These are phyloP conservation scores for Callospermophilus lateralis DNA, from an alignment of 2,113 vertebrate species.

Conservation along the genomic window DNA sequence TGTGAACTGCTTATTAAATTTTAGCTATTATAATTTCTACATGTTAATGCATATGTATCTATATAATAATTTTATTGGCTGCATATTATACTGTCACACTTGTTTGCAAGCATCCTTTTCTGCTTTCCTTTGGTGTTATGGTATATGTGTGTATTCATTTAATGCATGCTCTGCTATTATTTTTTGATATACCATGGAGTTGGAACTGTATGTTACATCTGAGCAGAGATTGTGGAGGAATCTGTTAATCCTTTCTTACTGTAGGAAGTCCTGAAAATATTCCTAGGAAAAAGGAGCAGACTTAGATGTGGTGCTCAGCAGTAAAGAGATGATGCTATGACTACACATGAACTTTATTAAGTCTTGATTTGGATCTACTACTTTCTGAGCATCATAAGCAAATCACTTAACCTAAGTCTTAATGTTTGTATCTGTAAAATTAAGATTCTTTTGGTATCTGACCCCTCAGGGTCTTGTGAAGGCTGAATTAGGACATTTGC, in stretches of 20 bases:
- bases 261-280: neutral
- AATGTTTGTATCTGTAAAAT: neutral
- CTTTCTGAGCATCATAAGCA: neutral
- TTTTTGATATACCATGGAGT: neutral
- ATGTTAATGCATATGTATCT: neutral
- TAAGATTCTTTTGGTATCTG: neutral
- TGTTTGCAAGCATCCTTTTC: neutral
- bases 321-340: neutral
- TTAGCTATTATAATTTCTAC: neutral
- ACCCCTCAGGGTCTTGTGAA: neutral
- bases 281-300: neutral
- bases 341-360: neutral
- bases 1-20: neutral
- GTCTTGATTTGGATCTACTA: neutral
- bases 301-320: neutral
- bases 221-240: neutral
- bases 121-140: neutral
- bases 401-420: neutral
- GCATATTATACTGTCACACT: fast-evolving
- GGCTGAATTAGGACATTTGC: constrained; percentile 23
- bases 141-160: neutral
- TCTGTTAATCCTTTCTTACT: neutral
- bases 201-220: neutral
- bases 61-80: neutral
- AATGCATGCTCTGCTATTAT: neutral